These are phyloP conservation scores for Penelope pileata DNA, from an alignment of 2,113 vertebrate genomes.

Conservation along the genomic window DNA sequence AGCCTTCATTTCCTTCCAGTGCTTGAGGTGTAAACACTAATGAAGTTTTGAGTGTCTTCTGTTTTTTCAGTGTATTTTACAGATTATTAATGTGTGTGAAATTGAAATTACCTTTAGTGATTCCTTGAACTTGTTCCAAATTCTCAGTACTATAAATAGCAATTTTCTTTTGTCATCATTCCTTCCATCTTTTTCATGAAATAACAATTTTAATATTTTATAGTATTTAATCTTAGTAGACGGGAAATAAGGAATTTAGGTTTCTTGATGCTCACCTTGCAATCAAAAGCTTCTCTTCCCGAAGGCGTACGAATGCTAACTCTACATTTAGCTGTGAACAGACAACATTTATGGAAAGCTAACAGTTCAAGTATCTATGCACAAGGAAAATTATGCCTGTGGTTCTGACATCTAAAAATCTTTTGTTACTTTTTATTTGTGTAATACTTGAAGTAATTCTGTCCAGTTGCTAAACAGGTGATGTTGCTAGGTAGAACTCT, in stretches of 20 bases:
- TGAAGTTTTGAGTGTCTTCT: background rate
- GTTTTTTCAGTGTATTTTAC: background rate
- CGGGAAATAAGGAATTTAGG: background rate
- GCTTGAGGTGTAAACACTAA: background rate
- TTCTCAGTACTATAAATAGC: background rate
- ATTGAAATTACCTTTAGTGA: background rate
- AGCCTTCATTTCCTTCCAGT: background rate
- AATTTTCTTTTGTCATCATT: background rate
- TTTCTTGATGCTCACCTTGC: background rate
- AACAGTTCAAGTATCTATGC: background rate
- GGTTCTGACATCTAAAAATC: background rate
- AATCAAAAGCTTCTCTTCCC: background rate
- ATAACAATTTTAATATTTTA: background rate
- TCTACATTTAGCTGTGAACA: background rate
- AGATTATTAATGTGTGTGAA: background rate
- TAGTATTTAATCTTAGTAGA: background rate
- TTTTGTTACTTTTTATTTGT: background rate
- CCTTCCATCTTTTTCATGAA: background rate
- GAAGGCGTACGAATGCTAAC: background rate
- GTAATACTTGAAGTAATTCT: background rate
- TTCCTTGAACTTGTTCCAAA: background rate
- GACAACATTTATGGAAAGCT: background rate
- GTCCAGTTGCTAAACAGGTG: background rate
- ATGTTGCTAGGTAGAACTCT: background rate
- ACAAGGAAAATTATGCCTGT: background rate